Evolutionary conservation across 2,797 vertebrate genomes (phyloP).

Genomic region (Sebastes paucispinis): DNA sequence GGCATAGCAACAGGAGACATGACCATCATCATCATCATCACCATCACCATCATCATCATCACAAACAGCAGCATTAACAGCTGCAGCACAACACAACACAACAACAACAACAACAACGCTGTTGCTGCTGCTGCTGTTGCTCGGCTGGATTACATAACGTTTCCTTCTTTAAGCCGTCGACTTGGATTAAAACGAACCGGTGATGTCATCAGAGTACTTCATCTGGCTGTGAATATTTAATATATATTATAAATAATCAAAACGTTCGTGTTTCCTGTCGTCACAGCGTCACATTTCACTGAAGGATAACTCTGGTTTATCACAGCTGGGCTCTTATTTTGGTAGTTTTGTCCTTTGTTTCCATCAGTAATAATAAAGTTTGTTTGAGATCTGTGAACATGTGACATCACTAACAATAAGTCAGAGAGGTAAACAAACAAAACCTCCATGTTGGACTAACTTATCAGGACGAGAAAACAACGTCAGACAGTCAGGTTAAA

Average conservation of each 20-base stretch:
- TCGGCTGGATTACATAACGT: slow-evolving; percentile 20
- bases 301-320: background rate
- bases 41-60: background rate
- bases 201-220: slow-evolving; percentile 24
- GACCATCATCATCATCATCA: background rate
- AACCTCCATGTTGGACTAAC: too few relatives aligned
- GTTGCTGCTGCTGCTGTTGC: background rate
- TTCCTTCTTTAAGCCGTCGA: slow-evolving; percentile 26
- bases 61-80: slow-evolving; percentile 14
- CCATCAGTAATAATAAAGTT: background rate
- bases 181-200: slow-evolving; percentile 20
- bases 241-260: background rate
- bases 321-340: background rate
- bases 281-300: background rate
- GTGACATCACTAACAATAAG: too few relatives aligned
- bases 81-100: background rate
- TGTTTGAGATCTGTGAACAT: background rate
- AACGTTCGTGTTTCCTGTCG: too few relatives aligned
- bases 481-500: background rate
- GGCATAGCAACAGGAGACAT: slow-evolving; percentile 75
- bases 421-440: too few relatives aligned
- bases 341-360: background rate
- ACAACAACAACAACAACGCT: background rate
- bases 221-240: background rate
- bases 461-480: too few relatives aligned